Conservation (phyloP, 2,113 vertebrate species). For the Engystomops pustulosus region DNA sequence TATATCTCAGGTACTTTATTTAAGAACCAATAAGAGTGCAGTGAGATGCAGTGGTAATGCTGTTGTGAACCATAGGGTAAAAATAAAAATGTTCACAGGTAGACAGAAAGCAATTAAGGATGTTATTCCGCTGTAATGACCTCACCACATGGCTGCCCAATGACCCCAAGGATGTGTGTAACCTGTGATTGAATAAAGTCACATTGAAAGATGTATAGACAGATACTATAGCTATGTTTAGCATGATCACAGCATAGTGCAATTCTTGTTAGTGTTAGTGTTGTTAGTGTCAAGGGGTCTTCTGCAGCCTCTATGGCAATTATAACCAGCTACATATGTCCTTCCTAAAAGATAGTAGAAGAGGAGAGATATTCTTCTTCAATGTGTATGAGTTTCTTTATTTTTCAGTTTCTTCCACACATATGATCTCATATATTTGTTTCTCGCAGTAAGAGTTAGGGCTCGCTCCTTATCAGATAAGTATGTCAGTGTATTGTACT, state of each 20-base stretch:
- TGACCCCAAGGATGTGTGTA: too few relatives aligned
- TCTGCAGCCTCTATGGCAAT: not conserved
- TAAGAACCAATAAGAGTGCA: too few relatives aligned
- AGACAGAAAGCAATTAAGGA: too few relatives aligned
- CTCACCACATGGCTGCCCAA: too few relatives aligned
- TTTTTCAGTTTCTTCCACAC: not conserved
- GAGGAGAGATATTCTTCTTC: not conserved
- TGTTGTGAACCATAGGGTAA: too few relatives aligned
- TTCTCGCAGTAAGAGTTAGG: not conserved
- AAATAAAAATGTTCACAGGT: too few relatives aligned
- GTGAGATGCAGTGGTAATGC: too few relatives aligned
- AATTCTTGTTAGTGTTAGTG: too few relatives aligned
- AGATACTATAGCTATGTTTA: not conserved
- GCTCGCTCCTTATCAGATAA: constrained; percentile 22
- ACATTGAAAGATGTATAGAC: not conserved
- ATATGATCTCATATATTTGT: not conserved
- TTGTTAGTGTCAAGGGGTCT: not conserved
- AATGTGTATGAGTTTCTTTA: not conserved
- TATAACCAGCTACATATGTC: not conserved
- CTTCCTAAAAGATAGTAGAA: not conserved
- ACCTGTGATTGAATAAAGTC: too few relatives aligned
- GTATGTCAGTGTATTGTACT: not conserved
- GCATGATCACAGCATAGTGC: not conserved
- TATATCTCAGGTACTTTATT: too few relatives aligned
- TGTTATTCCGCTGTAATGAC: too few relatives aligned